phyloP scores from a whole-genome alignment of 2,797 vertebrate genomes.

The Scyliorhinus canicula region DNA sequence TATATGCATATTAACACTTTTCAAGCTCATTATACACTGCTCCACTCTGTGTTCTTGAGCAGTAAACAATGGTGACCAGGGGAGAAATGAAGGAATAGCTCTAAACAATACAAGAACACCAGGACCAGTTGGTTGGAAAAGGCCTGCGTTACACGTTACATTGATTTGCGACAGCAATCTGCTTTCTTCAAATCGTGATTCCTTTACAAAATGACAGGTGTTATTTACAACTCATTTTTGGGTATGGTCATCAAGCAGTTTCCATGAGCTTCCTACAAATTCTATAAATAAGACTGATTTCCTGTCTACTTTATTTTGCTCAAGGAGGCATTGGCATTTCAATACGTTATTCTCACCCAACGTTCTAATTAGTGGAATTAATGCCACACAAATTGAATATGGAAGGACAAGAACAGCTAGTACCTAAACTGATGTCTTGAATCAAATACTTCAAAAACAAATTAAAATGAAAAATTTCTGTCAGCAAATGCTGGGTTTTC shows the following conservation, averaged over 20 bases:
- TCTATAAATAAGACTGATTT: not conserved
- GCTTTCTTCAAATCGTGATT: not conserved
- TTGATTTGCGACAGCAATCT: not conserved
- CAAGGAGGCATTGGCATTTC: not conserved
- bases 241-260: not conserved
- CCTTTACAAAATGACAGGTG: not conserved
- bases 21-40: not conserved
- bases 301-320: not conserved
- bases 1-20: slow-evolving; percentile 5
- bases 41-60: slow-evolving; percentile 42
- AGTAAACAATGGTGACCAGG: slow-evolving; percentile 62
- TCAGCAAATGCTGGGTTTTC: not conserved
- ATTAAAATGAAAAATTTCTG: slow-evolving; percentile 19
- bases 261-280: not conserved
- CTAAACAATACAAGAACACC: slow-evolving; percentile 18
- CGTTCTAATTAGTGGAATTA: not conserved
- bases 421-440: not conserved
- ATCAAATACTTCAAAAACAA: not conserved
- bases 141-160: not conserved
- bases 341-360: not conserved
- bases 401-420: not conserved
- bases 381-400: not conserved
- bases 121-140: not conserved
- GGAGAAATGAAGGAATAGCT: slow-evolving; percentile 58
- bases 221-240: slow-evolving; percentile 3